phyloP scores from a whole-genome alignment of 2,113 vertebrate genomes.

The Cricetomys ansorgei region DNA sequence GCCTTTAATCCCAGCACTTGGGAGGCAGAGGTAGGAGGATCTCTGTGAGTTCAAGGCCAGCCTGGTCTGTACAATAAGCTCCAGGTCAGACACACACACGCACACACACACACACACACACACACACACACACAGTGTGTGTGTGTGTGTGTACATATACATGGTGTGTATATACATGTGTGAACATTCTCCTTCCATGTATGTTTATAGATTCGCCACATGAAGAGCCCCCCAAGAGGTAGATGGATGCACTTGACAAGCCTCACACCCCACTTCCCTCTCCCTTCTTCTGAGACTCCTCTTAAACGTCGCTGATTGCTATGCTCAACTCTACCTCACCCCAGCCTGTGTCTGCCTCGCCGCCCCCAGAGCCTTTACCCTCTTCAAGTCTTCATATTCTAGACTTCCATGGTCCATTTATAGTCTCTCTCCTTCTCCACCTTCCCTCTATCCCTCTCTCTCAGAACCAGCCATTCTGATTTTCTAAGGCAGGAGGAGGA shows the following conservation, averaged over 20 bases:
- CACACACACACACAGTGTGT: not conserved
- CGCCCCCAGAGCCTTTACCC: no score
- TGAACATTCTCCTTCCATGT: not conserved
- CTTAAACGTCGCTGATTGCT: fast-evolving
- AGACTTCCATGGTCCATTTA: not conserved
- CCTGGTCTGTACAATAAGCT: not conserved
- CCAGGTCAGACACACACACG: not conserved
- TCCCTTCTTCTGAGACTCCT: not conserved
- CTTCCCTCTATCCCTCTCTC: not conserved
- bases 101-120: no score
- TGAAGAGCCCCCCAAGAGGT: constrained; percentile 49
- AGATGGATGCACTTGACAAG: not conserved
- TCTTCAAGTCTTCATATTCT: not conserved
- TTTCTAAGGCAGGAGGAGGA: not conserved
- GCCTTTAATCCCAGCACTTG: not conserved
- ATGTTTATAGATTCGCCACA: not conserved
- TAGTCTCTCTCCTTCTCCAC: not conserved
- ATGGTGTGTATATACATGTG: not conserved
- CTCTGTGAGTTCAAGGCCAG: not conserved
- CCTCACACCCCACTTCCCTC: not conserved
- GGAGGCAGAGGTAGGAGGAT: not conserved
- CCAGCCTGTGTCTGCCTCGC: not conserved
- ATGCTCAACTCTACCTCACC: not conserved
- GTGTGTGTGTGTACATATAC: not conserved
- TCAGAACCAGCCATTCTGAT: not conserved